A percentile compares a stretch with the other conserved stretches of the same genome.
Conservation (phyloP, 1,140 invertebrate species). For the Papilio machaon region DNA sequence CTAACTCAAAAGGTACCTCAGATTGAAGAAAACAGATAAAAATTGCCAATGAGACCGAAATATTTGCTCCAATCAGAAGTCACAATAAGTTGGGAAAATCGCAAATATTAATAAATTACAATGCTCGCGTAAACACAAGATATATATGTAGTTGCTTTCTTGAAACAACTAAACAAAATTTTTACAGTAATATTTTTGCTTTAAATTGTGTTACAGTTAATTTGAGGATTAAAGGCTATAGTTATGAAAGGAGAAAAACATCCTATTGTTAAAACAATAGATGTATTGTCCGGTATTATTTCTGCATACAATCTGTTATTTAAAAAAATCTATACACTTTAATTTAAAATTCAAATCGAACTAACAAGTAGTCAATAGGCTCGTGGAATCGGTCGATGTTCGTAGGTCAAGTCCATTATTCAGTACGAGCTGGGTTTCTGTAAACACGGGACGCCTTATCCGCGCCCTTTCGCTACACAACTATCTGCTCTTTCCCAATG, state of each 20-base stretch:
- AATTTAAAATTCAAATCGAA: slow-evolving; percentile 15
- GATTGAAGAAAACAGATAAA: neutral
- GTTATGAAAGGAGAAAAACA: neutral
- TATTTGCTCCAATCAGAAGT: neutral
- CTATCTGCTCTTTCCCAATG: slow-evolving; percentile 62
- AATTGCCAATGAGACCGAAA: neutral
- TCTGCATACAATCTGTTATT: neutral
- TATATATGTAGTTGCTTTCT: too few species aligned
- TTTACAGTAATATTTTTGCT: too few species aligned
- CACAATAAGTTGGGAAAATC: too few species aligned
- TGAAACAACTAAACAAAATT: too few species aligned
- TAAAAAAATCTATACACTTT: neutral
- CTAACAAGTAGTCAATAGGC: slow-evolving; percentile 22
- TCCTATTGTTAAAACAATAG: neutral
- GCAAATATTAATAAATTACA: too few species aligned
- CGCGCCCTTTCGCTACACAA: slow-evolving; percentile 65
- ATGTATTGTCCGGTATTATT: neutral
- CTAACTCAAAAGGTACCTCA: neutral
- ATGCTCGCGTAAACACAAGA: too few species aligned
- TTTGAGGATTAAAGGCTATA: too few species aligned
- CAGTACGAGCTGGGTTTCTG: slow-evolving; percentile 50
- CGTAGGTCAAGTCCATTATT: slow-evolving; percentile 71
- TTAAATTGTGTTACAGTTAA: too few species aligned
- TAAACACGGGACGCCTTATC: slow-evolving; percentile 61
- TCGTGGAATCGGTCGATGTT: slow-evolving; percentile 41